Conservation (phyloP, 2,113 vertebrate genomes). For the Alouatta palliata region DNA sequence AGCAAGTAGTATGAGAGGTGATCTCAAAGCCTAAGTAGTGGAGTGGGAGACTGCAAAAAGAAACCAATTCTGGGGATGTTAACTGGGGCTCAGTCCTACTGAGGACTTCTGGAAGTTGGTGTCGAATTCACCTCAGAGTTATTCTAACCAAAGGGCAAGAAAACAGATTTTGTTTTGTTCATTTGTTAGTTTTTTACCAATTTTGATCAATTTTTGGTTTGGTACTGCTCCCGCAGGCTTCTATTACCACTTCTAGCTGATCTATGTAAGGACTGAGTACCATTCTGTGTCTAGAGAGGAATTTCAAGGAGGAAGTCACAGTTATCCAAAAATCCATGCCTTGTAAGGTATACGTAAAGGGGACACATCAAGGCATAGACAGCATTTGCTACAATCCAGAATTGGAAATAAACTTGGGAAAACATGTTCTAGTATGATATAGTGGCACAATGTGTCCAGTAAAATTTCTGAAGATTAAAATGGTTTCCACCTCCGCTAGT, state of each 20-base stretch:
- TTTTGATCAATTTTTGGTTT: not conserved
- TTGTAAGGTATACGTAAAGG: not conserved
- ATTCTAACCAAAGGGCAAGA: not conserved
- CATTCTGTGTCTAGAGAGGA: not conserved
- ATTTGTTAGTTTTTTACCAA: not conserved
- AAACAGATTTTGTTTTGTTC: not conserved
- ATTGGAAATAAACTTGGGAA: not conserved
- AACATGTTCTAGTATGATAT: not conserved
- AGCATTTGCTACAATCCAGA: not conserved
- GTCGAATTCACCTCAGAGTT: not conserved
- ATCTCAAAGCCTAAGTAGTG: not conserved
- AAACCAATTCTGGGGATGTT: not conserved
- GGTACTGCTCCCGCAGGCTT: not conserved
- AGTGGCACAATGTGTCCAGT: not conserved
- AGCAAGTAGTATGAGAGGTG: not conserved
- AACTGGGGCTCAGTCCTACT: not conserved
- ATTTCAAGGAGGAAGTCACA: not conserved
- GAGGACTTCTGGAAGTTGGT: not conserved
- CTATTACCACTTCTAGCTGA: not conserved
- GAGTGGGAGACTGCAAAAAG: not conserved
- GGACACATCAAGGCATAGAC: not conserved
- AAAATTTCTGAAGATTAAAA: conserved; percentile 31
- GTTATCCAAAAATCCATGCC: not conserved
- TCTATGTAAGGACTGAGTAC: not conserved
- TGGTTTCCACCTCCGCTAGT: conserved; percentile 3